Evolutionary conservation across 2,113 vertebrate genomes (phyloP).

Genomic region (Promerops cafer): DNA sequence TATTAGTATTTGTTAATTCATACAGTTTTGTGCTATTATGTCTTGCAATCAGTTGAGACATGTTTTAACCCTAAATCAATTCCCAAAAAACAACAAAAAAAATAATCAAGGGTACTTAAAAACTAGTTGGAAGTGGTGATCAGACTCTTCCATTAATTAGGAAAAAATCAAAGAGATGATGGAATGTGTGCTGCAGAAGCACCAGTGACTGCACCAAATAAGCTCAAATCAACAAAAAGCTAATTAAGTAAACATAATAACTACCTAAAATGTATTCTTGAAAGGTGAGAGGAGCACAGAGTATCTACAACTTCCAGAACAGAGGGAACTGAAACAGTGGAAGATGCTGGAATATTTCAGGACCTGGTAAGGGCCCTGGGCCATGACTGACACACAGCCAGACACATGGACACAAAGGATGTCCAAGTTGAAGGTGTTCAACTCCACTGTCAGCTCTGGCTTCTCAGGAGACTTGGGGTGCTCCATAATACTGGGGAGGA

Average conservation of each 20-base stretch:
- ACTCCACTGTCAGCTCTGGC: not conserved
- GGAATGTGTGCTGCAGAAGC: not conserved
- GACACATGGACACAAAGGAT: not conserved
- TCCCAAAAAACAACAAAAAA: not conserved
- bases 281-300: not conserved
- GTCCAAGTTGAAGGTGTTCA: not conserved
- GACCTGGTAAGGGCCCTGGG: not conserved
- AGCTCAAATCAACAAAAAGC: conserved; percentile 8
- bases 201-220: not conserved
- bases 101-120: not conserved
- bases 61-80: conserved; percentile 5
- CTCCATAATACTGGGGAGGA: not conserved
- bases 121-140: not conserved
- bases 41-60: not conserved
- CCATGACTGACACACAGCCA: not conserved
- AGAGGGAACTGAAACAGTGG: not conserved
- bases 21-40: not conserved
- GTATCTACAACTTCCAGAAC: not conserved
- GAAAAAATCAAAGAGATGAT: not conserved
- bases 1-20: conserved; percentile 10
- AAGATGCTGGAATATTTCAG: not conserved
- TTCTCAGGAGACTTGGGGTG: not conserved
- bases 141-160: conserved; percentile 28
- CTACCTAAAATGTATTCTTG: not conserved
- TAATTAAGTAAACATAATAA: not conserved